A percentile compares a stretch with the other conserved stretches of the same genome.
These are phyloP conservation scores for Balanococcus diminutus DNA, from an alignment of 2,888 invertebrate species.

Conservation along the genomic window DNA sequence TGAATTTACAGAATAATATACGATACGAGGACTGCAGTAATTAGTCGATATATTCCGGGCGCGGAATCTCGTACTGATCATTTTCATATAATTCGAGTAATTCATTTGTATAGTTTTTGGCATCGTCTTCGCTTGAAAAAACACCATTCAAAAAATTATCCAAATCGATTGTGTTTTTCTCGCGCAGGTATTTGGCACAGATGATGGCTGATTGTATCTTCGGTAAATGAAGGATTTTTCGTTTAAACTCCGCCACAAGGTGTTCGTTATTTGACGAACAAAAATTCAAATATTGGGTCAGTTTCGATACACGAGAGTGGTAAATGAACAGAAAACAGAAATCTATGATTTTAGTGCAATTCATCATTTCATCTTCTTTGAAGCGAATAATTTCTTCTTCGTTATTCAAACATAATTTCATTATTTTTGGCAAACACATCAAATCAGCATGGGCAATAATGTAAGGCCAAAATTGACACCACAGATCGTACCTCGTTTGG, in stretches of 20 bases:
- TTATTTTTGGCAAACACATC: background rate
- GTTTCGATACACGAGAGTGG: background rate
- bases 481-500: background rate
- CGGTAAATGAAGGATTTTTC: background rate
- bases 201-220: too few species aligned
- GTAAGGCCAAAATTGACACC: background rate
- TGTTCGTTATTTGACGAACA: background rate
- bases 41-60: too few species aligned
- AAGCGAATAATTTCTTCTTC: background rate
- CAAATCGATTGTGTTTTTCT: too few species aligned
- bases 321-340: background rate
- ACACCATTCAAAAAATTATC: too few species aligned
- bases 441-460: background rate
- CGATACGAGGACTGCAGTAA: too few species aligned
- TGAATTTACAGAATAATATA: too few species aligned
- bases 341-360: background rate
- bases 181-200: too few species aligned
- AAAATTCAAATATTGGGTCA: background rate
- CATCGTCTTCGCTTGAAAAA: too few species aligned
- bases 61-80: too few species aligned
- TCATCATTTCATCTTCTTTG: background rate
- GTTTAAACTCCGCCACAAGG: background rate
- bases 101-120: too few species aligned
- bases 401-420: background rate
- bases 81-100: too few species aligned